A percentile compares a stretch with the other conserved stretches of the same genome.
phyloP scores from a whole-genome alignment of 2,888 invertebrate species.

The Thereva unica region DNA sequence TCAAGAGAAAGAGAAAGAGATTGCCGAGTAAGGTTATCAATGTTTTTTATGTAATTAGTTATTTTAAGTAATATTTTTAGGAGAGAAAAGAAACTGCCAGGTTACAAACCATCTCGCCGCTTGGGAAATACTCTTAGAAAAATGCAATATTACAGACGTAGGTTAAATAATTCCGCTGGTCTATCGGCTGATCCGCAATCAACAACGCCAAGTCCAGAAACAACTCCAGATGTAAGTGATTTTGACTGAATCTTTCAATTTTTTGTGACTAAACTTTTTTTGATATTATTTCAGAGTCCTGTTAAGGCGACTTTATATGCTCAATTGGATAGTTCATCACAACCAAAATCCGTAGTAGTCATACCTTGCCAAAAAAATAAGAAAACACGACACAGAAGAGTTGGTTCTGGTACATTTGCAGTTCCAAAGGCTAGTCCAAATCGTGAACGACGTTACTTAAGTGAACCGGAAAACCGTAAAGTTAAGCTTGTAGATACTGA shows the following conservation, averaged over 20 bases:
- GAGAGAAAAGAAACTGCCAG: constrained; percentile 56
- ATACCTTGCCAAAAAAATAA: constrained; percentile 52
- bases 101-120: constrained; percentile 54
- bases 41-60: background rate
- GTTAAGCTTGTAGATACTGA: constrained; percentile 64
- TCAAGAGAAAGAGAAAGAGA: constrained; percentile 79
- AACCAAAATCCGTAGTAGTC: constrained; percentile 62
- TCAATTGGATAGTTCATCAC: constrained; percentile 62
- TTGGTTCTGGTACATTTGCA: constrained; percentile 64
- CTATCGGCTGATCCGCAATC: constrained; percentile 51
- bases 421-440: constrained; percentile 60
- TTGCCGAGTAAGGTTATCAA: constrained; percentile 65
- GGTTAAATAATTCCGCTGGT: constrained; percentile 49
- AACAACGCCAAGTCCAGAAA: constrained; percentile 59
- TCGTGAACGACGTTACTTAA: constrained; percentile 61
- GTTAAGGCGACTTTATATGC: constrained; percentile 65
- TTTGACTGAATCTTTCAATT: background rate
- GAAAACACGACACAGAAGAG: constrained; percentile 64
- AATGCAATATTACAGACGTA: constrained; percentile 55
- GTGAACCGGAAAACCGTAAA: constrained; percentile 57
- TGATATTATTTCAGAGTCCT: constrained; percentile 56
- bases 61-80: constrained; percentile 44
- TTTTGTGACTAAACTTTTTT: background rate
- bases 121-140: constrained; percentile 55
- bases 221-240: constrained; percentile 55